Percentiles rank a stretch among this genome's conserved stretches.
These are phyloP conservation scores for Baccha elongata DNA, from an alignment of 2,888 invertebrate genomes.

Conservation along the genomic window DNA sequence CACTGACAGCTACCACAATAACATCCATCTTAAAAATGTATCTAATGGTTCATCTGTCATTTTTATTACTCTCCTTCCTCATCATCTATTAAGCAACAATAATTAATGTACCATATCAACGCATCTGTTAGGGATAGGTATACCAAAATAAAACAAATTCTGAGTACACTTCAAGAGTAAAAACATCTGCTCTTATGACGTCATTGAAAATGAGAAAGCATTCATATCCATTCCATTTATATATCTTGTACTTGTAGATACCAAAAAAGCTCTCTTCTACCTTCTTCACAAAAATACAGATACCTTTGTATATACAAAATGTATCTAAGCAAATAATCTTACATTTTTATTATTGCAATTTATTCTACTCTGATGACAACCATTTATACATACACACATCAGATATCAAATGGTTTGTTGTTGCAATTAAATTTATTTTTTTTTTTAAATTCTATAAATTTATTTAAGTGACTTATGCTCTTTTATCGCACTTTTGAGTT, in stretches of 20 bases:
- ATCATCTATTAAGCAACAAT: constrained; percentile 4
- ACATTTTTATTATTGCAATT: no score
- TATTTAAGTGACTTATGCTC: constrained; percentile 26
- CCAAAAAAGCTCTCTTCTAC: constrained; percentile 34
- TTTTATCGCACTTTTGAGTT: constrained; percentile 34
- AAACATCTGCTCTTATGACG: constrained; percentile 72
- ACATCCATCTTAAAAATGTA: constrained; percentile 64
- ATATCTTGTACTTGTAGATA: background rate
- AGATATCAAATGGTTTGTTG: constrained; percentile 13
- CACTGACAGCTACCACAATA: no score
- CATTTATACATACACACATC: background rate
- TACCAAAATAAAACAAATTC: background rate
- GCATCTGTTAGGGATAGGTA: constrained; percentile 36
- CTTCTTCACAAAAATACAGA: constrained; percentile 23
- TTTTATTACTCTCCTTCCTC: background rate
- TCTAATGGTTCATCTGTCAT: constrained; percentile 48
- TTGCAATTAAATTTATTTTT: constrained; percentile 26
- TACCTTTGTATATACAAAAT: constrained; percentile 5
- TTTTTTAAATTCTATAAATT: constrained; percentile 20
- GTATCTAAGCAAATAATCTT: constrained; percentile 36
- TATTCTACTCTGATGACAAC: no score
- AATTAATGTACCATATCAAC: constrained; percentile 6
- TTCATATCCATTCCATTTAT: constrained; percentile 1
- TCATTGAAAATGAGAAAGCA: constrained; percentile 41
- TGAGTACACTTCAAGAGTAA: constrained; percentile 52